These are phyloP conservation scores for Aphelenchoides fujianensis DNA, from an alignment of 1,140 invertebrate species.

Conservation along the genomic window DNA sequence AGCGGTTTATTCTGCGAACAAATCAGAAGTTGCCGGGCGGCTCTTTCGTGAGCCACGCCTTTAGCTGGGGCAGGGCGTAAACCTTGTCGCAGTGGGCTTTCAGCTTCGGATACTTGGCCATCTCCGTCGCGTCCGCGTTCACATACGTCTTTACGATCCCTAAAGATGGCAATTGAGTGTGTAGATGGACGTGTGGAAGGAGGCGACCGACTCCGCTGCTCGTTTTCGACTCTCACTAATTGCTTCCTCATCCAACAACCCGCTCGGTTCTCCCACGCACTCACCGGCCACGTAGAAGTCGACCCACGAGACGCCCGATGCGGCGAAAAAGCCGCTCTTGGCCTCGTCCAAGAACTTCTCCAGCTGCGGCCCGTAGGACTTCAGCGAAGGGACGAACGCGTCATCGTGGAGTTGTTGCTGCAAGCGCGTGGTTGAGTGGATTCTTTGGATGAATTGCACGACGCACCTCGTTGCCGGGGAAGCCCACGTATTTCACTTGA, in stretches of 20 bases:
- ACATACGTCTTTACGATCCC: not conserved
- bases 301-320: not conserved
- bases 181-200: too few species aligned
- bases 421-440: not conserved
- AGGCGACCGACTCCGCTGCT: too few species aligned
- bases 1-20: not conserved
- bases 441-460: not conserved
- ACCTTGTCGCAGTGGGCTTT: not conserved
- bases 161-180: not conserved
- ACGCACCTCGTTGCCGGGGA: not conserved
- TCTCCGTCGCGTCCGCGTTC: not conserved
- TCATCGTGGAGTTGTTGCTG: not conserved
- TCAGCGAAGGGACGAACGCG: not conserved
- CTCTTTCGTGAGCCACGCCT: not conserved
- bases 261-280: not conserved
- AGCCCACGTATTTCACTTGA: not conserved
- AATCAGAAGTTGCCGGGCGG: not conserved
- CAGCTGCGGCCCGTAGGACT: not conserved
- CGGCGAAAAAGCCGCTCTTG: not conserved
- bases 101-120: not conserved
- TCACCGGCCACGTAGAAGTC: conserved; percentile 4
- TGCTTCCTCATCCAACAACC: too few species aligned
- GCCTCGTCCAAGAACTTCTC: not conserved
- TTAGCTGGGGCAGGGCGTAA: not conserved
- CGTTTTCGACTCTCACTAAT: too few species aligned